Conservation (phyloP, 2,113 vertebrate genomes). For the Synodontis membranacea region DNA sequence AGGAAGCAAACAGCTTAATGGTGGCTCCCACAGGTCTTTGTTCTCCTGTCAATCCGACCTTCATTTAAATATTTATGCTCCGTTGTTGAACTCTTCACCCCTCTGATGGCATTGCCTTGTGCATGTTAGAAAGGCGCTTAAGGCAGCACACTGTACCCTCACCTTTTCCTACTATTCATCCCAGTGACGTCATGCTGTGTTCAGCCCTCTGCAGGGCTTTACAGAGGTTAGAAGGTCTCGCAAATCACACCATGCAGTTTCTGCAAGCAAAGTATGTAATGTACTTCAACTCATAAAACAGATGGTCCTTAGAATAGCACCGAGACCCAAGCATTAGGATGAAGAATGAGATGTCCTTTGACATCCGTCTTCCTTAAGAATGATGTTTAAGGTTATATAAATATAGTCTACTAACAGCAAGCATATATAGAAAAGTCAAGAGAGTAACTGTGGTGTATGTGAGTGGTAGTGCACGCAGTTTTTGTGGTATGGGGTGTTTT, state of each 20-base stretch:
- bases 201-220: conserved; percentile 17
- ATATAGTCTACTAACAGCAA: neutral
- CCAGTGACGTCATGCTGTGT: conserved; percentile 25
- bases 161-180: conserved; percentile 53
- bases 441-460: neutral
- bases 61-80: conserved; percentile 76
- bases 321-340: neutral
- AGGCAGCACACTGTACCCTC: conserved; percentile 44
- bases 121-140: conserved; percentile 15
- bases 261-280: conserved; percentile 16
- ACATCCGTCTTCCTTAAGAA: conserved; percentile 7
- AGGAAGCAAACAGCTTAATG: conserved; percentile 55
- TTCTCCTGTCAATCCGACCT: conserved; percentile 72
- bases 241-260: conserved; percentile 34
- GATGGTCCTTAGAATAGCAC: neutral
- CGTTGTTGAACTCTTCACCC: conserved; percentile 69
- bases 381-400: conserved; percentile 14
- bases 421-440: neutral
- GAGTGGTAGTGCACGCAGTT: neutral
- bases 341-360: conserved; percentile 21
- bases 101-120: conserved; percentile 62
- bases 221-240: conserved; percentile 37
- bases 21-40: conserved; percentile 62
- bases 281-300: conserved; percentile 23
- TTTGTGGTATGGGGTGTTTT: neutral